phyloP scores from a whole-genome alignment of 2,113 vertebrate genomes.

The Grus americana region DNA sequence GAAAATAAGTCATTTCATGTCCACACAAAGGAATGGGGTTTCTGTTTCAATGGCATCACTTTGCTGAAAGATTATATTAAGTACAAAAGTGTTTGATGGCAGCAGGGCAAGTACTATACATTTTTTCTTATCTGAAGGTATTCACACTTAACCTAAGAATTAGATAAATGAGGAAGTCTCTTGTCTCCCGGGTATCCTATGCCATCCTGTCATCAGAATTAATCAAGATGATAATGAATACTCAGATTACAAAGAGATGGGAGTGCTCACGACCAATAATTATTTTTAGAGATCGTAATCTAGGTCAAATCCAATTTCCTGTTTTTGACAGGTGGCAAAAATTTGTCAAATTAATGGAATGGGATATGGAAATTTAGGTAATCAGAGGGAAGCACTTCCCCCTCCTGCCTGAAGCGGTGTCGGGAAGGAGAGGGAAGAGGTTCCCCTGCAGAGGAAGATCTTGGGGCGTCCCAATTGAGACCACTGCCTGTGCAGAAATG shows the following conservation, averaged over 20 bases:
- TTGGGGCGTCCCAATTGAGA: not conserved
- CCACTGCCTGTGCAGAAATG: not conserved
- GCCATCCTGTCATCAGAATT: constrained; percentile 57
- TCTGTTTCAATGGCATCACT: not conserved
- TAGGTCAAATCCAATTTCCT: constrained; percentile 77
- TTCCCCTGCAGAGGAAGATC: not conserved
- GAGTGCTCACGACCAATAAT: constrained; percentile 70
- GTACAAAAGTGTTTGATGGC: constrained; percentile 46
- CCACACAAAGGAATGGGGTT: not conserved
- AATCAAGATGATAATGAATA: constrained; percentile 75
- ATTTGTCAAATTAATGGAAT: constrained; percentile 59
- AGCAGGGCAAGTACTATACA: constrained; percentile 43
- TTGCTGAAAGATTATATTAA: not conserved
- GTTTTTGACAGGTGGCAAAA: constrained; percentile 68
- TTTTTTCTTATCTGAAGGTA: constrained; percentile 67
- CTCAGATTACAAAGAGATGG: constrained; percentile 74
- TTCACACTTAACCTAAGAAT: constrained; percentile 65
- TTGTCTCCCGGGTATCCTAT: constrained; percentile 58
- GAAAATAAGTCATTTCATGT: not conserved
- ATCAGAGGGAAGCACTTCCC: constrained; percentile 1
- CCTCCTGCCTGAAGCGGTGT: not conserved
- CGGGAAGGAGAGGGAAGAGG: not conserved
- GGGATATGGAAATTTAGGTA: constrained; percentile 16
- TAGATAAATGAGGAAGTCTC: constrained; percentile 61
- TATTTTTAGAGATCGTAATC: constrained; percentile 75